These are phyloP conservation scores for Stegodyphus mimosarum DNA, from an alignment of 1,140 invertebrate species.

Conservation along the genomic window DNA sequence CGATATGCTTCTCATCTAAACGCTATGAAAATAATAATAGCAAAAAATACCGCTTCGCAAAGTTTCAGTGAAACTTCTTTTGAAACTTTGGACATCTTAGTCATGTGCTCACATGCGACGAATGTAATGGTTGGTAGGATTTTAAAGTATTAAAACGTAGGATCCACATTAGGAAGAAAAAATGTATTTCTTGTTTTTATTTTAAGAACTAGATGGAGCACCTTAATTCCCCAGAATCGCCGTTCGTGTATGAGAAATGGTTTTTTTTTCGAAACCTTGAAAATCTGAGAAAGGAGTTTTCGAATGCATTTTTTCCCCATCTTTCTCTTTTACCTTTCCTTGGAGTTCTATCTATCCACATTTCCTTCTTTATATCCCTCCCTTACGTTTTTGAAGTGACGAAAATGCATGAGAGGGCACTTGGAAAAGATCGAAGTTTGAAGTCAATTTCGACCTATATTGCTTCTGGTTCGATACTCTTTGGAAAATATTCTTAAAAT, in stretches of 20 bases:
- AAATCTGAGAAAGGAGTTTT: not conserved
- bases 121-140: slow-evolving; percentile 43
- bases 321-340: too few relatives aligned
- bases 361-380: not conserved
- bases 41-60: not conserved
- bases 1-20: not conserved
- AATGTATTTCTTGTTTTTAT: slow-evolving; percentile 17
- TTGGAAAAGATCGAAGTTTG: slow-evolving; percentile 20
- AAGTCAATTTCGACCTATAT: slow-evolving; percentile 43
- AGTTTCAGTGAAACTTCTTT: not conserved
- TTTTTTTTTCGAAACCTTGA: slow-evolving; percentile 10
- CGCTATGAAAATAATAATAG: not conserved
- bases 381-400: slow-evolving; percentile 13
- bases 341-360: too few relatives aligned
- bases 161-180: not conserved
- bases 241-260: slow-evolving; percentile 20
- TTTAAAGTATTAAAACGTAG: slow-evolving; percentile 38
- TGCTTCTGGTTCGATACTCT: slow-evolving; percentile 43
- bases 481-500: slow-evolving; percentile 19
- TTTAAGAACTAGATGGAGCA: not conserved
- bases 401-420: slow-evolving; percentile 25
- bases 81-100: not conserved
- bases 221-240: slow-evolving; percentile 34
- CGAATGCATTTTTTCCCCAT: too few relatives aligned
- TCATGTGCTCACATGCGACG: not conserved